Percentiles rank a stretch among this genome's conserved stretches.
Conservation (phyloP, 2,888 invertebrate genomes). For the Idaea biselata region DNA sequence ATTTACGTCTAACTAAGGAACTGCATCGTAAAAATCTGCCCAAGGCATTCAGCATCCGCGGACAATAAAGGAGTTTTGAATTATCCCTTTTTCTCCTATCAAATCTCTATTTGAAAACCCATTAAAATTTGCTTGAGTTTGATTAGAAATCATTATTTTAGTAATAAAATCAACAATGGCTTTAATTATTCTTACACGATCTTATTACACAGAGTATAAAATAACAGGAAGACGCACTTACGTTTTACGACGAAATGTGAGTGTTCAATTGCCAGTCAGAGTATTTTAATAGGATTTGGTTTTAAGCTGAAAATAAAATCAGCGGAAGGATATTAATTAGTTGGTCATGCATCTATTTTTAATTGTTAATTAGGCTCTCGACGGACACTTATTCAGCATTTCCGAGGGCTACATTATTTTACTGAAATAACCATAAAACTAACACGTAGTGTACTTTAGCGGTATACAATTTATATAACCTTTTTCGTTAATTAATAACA, state of each 20-base stretch:
- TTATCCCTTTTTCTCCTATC: too few species aligned
- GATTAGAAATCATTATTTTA: not conserved
- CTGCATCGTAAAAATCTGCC: not conserved
- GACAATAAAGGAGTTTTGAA: too few species aligned
- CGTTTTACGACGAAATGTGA: conserved; percentile 63
- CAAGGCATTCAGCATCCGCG: not conserved
- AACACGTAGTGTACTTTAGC: not conserved
- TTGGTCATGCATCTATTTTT: conserved; percentile 57
- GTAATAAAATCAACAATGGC: not conserved
- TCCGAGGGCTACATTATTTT: conserved; percentile 52
- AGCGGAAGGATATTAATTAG: conserved; percentile 65
- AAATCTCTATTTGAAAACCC: too few species aligned
- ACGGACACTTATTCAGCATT: conserved; percentile 60
- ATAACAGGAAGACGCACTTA: conserved; percentile 57
- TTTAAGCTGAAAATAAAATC: conserved; percentile 60
- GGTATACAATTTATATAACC: too few species aligned
- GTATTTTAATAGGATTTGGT: conserved; percentile 63
- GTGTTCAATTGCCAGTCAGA: conserved; percentile 63
- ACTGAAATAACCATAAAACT: conserved; percentile 51
- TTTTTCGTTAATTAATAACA: too few species aligned
- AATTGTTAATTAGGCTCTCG: conserved; percentile 71
- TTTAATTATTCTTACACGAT: not conserved
- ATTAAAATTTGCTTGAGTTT: not conserved
- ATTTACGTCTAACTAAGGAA: conserved; percentile 1
- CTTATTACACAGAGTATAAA: conserved; percentile 25